A percentile compares a stretch with the other conserved stretches of the same genome.
Evolutionary conservation across 2,113 vertebrate genomes (phyloP).

Genomic region (Formicarius rufipectus): DNA sequence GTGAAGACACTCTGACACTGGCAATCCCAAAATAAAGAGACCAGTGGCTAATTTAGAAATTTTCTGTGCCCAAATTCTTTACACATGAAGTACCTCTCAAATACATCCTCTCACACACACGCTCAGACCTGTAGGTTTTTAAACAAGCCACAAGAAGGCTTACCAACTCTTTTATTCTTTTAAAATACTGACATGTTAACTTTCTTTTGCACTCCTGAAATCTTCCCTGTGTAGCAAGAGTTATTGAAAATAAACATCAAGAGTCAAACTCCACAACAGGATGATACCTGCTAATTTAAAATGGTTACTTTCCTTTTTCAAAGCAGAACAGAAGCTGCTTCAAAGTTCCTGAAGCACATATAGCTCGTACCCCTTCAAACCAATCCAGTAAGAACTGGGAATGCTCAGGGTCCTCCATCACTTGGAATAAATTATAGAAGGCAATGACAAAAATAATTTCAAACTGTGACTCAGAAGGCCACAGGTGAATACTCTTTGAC

Average conservation of each 20-base stretch:
- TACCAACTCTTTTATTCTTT: neutral
- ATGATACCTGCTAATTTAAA: neutral
- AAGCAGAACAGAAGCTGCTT: neutral
- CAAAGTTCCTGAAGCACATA: neutral
- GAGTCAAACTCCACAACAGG: neutral
- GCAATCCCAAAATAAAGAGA: neutral
- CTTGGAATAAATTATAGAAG: neutral
- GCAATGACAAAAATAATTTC: neutral
- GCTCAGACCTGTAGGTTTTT: neutral
- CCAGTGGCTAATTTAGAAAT: fast-evolving
- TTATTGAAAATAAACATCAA: neutral
- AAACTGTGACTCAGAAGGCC: neutral
- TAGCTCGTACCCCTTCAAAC: neutral
- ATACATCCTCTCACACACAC: neutral
- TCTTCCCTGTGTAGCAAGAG: neutral
- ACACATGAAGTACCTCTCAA: neutral
- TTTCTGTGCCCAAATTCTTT: neutral
- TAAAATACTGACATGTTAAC: neutral
- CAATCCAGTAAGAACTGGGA: neutral
- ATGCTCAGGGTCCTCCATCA: neutral
- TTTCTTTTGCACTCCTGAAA: neutral
- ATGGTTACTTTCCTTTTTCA: neutral
- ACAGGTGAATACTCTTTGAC: neutral
- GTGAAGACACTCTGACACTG: neutral
- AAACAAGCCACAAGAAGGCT: neutral